Conservation (phyloP, 1,140 invertebrate genomes). For the Phenacoccus solenopsis region DNA sequence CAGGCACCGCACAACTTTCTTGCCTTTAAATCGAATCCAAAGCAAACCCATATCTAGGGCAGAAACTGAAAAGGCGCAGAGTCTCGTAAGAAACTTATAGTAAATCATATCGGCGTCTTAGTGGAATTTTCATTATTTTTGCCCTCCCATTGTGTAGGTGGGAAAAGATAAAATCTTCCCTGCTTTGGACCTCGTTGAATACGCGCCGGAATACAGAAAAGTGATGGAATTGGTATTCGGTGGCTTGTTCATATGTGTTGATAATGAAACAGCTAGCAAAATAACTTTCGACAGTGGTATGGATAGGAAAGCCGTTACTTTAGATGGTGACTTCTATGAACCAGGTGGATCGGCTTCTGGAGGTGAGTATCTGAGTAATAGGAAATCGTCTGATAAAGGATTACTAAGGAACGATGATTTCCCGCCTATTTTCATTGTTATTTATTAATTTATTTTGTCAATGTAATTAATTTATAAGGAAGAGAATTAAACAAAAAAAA, state of each 20-base stretch:
- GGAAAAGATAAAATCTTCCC: slow-evolving; percentile 68
- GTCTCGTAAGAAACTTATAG: too few species aligned
- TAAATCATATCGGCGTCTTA: too few species aligned
- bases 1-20: slow-evolving; percentile 62
- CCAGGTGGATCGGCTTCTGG: slow-evolving; percentile 80
- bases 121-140: background rate
- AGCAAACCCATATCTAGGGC: too few species aligned
- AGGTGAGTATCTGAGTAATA: too few species aligned
- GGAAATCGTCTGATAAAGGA: too few species aligned
- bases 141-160: slow-evolving; percentile 35
- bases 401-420: too few species aligned
- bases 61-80: too few species aligned
- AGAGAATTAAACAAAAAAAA: too few species aligned
- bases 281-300: slow-evolving; percentile 64
- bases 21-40: slow-evolving; percentile 86
- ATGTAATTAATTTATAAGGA: too few species aligned
- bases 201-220: slow-evolving; percentile 48
- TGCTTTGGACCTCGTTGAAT: slow-evolving; percentile 72
- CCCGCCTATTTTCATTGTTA: too few species aligned
- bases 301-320: slow-evolving; percentile 66
- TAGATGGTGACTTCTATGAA: slow-evolving; percentile 86
- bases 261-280: slow-evolving; percentile 63
- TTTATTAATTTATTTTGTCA: too few species aligned
- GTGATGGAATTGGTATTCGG: slow-evolving; percentile 90
- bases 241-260: slow-evolving; percentile 64